Base-by-base conservation (phyloP, 2,113 vertebrate species). In the Xyliphius kryptos region DNA sequence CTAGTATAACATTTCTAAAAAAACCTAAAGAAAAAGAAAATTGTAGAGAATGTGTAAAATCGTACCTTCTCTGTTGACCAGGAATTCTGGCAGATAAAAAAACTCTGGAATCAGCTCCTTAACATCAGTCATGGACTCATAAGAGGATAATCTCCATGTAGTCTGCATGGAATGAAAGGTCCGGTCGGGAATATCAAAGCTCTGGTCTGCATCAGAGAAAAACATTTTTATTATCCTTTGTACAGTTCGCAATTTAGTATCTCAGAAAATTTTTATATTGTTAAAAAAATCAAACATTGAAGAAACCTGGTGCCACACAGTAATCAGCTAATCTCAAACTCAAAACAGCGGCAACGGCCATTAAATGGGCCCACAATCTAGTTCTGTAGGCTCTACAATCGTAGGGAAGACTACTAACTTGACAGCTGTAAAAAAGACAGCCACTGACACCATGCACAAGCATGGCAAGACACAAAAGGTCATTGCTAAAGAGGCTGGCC, bases 121-220 rank as follows among this genome's bases (percentile, higher is more conserved):
- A 40, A 99, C 95, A 0, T 99, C 96, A n/a, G 95, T 99, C 94
- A 98, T 97, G 41, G 94, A 98, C 85, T 99, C 95, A 32, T 89
- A 98, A 0, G 94, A 98, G 41, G 96, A 99, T 9, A 99, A 91
- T 14, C 93, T 87, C 96, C 96, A 99, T 1, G 96, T 99, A 68
- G 95, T 99, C 74, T 96, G 91, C 84, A 94, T 98, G 48, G 95
- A 99, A 82, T 98, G 94, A 79, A 99, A 99, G 9, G 96, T 98
- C 80, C 96, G 91, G 85, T 98, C 95, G 48, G 96, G 95, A 76
- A 97, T 99, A 89, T 99, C 96, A 89, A 99, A 99, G 85, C 96
- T 99, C 81, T 99, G 96, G 87, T 99, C 96, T 99, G 76, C 80
- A 78, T 71, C 76, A 77, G 72, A 88, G 53, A 71, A 63, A 81